Base-by-base conservation (phyloP, 1,140 invertebrate species). In the Nymphalis io region DNA sequence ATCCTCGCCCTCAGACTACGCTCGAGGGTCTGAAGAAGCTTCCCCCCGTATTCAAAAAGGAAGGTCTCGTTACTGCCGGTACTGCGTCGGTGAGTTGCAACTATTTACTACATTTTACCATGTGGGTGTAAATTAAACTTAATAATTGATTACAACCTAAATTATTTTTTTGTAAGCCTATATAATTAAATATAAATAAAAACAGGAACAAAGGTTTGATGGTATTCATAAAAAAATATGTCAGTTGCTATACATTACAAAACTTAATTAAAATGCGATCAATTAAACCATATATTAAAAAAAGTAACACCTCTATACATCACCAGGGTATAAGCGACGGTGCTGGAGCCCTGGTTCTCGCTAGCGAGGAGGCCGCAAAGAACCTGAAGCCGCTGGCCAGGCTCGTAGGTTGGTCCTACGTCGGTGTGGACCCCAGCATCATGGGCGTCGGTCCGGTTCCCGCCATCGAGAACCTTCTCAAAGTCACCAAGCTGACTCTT, bases 21-120 rank as follows among this genome's bases (percentile, higher is more conserved):
- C 69, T 96, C 10, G 98, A 99, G 89, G 93, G 92, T 21, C 92
- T 99, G 2, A 93, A 94, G 74, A 97, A 97, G 92, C 91, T 99
- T 21, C 94, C 96, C 0, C 93, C 98, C 1, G 94, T 99, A 12
- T 99, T 99, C 92, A 98, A 99, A 89, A 98, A 99, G 91, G 95
- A 97, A 74, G 99, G 99, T 8, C 94, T 97, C 8, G 98, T 99
- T 3, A 99, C 98, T 55, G 98, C 99, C 69, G 99, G 98, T 57
- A 96, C 96, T 80, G 98, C 99, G 67, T 99, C 98, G 3, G 97
- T 98, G 92, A 86, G 80, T 75, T 39, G 4, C 16, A 33, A 6
- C 27, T 33, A 33, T 33, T 8, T 33, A 8, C 6, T 8, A 33
- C 5, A 6, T 33, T 33, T 33, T 33, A 33, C 27, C 1, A 33